Evolutionary conservation across 2,888 invertebrate species (phyloP).

Genomic region (Drosophila tanythrix): DNA sequence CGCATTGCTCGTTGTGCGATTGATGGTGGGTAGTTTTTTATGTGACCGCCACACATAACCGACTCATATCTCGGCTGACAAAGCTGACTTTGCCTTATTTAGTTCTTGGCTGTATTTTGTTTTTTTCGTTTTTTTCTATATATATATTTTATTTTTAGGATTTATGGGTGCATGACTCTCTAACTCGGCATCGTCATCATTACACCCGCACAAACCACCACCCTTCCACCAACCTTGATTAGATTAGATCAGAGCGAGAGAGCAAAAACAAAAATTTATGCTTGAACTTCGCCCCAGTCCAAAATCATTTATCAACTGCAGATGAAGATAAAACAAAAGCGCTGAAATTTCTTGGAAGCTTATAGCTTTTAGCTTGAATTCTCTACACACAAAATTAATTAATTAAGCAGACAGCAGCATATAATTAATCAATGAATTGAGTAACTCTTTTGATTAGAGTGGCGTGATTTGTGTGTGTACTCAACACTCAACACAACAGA

Average conservation of each 20-base stretch:
- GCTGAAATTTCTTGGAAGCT: slow-evolving; percentile 37
- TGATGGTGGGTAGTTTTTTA: slow-evolving; percentile 74
- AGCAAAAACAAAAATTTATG: not conserved
- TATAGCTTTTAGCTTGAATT: slow-evolving; percentile 30
- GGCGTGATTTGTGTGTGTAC: slow-evolving; percentile 14
- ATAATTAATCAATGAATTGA: slow-evolving; percentile 35
- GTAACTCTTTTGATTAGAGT: slow-evolving; percentile 3
- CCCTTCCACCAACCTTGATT: slow-evolving; percentile 31
- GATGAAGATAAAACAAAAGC: slow-evolving; percentile 34
- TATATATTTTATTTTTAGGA: slow-evolving; percentile 25
- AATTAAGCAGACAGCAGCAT: slow-evolving; percentile 9
- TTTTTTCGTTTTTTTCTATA: slow-evolving; percentile 6
- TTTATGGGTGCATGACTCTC: slow-evolving; percentile 69
- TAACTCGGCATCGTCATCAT: slow-evolving; percentile 38
- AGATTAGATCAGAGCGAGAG: slow-evolving; percentile 38
- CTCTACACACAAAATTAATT: slow-evolving; percentile 10
- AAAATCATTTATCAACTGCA: slow-evolving; percentile 38
- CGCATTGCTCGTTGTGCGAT: slow-evolving; percentile 50
- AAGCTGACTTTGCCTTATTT: slow-evolving; percentile 72
- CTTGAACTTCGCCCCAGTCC: slow-evolving; percentile 41
- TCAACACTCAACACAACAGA: slow-evolving; percentile 4
- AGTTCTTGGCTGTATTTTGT: slow-evolving; percentile 45
- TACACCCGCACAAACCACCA: slow-evolving; percentile 66
- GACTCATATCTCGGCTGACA: slow-evolving; percentile 31
- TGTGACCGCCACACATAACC: slow-evolving; percentile 51